A percentile compares a stretch with the other conserved stretches of the same genome.
These are phyloP conservation scores for Pyrrhosoma nymphula DNA, from an alignment of 2,888 invertebrate species.

Conservation along the genomic window DNA sequence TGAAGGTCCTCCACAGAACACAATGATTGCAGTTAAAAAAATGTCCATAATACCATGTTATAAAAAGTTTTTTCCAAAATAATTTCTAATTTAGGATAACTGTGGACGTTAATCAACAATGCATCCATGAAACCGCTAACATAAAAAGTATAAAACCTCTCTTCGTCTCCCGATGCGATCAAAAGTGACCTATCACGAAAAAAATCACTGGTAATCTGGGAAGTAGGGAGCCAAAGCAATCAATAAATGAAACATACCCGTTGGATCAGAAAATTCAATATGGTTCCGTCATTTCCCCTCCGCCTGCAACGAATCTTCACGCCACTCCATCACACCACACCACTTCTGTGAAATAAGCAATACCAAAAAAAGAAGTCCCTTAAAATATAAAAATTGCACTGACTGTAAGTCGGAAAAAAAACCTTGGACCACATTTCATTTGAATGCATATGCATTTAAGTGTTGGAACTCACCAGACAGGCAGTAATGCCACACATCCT, in stretches of 20 bases:
- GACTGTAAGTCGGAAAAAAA: too few relatives aligned
- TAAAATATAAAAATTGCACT: too few relatives aligned
- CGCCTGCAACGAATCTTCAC: neutral
- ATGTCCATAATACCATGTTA: too few relatives aligned
- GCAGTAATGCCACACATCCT: too few relatives aligned
- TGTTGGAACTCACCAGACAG: too few relatives aligned
- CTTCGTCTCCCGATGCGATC: neutral
- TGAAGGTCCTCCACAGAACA: too few relatives aligned
- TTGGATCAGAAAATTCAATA: neutral
- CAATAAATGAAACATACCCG: neutral
- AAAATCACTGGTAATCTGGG: conserved; percentile 6
- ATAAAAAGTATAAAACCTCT: conserved; percentile 25
- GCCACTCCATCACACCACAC: neutral
- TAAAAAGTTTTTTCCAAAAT: too few relatives aligned
- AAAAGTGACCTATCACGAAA: neutral
- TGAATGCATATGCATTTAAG: too few relatives aligned
- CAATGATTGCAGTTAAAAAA: too few relatives aligned
- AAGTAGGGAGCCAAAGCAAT: neutral
- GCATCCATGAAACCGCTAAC: conserved; percentile 8
- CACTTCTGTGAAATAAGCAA: neutral
- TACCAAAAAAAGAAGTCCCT: neutral
- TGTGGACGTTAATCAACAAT: conserved; percentile 6
- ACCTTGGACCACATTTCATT: too few relatives aligned
- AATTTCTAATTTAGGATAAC: too few relatives aligned
- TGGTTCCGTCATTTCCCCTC: neutral